A percentile compares a stretch with the other conserved stretches of the same genome.
Conservation (phyloP, 2,797 vertebrate species). For the Simalia tracyae region DNA sequence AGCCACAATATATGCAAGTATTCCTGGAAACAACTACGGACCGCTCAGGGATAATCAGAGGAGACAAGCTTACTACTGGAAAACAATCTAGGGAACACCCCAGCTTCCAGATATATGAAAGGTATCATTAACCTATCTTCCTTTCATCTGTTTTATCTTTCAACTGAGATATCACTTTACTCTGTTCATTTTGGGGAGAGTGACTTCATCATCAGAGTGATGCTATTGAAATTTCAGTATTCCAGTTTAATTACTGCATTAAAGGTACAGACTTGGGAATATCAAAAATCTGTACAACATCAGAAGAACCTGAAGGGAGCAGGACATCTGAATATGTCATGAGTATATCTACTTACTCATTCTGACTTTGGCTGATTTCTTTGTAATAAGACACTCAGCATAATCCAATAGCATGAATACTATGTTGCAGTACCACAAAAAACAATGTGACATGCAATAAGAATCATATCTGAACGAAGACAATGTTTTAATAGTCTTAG, state of each 20-base stretch:
- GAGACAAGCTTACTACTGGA: neutral
- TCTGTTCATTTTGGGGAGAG: neutral
- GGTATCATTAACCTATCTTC: neutral
- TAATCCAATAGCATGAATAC: neutral
- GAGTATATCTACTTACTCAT: neutral
- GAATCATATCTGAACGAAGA: neutral
- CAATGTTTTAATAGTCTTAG: neutral
- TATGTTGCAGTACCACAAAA: neutral
- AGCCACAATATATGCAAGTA: neutral
- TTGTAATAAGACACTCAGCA: neutral
- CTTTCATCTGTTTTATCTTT: neutral
- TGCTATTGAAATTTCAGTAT: neutral
- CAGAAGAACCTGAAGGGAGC: neutral
- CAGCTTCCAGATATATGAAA: neutral
- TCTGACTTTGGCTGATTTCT: neutral
- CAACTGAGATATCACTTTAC: neutral
- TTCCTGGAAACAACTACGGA: neutral
- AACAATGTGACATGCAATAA: neutral
- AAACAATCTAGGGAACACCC: neutral
- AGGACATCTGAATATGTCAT: neutral
- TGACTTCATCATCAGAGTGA: neutral
- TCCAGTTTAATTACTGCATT: neutral
- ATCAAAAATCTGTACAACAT: neutral
- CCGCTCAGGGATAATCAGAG: neutral
- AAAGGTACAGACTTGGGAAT: neutral